Base-by-base conservation (phyloP, 2,797 vertebrate species). In the Acropternis orthonyx region DNA sequence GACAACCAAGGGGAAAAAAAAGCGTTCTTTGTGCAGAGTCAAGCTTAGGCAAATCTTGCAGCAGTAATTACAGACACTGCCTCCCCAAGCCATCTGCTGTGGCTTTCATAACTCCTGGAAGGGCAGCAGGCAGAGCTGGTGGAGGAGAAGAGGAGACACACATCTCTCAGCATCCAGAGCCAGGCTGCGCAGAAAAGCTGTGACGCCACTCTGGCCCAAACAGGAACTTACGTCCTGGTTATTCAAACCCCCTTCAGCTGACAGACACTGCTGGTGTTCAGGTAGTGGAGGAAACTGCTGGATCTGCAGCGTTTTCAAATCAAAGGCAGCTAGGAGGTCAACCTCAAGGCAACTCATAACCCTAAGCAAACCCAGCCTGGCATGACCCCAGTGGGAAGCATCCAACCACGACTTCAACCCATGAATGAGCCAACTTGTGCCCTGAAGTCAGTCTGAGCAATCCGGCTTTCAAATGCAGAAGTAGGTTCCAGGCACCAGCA, bases 61-160 rank as follows among this genome's bases (percentile, higher is more conserved):
- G 92, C 62, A 81, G 89, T 85, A 89, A 95, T 88, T 95, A 88
- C 87, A 94, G 93, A 49, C 75, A 59, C 78, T 92, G 91, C 68
- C 72, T 88, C 79, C 78, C 96, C 73, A 93, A 89, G 85, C 96
- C 95, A 95, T 95, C 96, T 96, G 95, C 89, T 93, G 66, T 94
- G 89, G 93, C 94, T 78, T 96, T 95, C 84, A 54, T 78, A 95
- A 88, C 88, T 93, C 82, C 83, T 92, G 92, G 79, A 92, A 94
- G 95, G 95, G 88, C 91, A 95, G 89, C 69, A 87, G 46, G 84
- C 75, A 83, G 82, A 49, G 73, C 79, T 80, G 76, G 61, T 83
- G 68, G 48, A 90, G 55, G 32, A 83, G 73, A 44, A 85, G 36
- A 85, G 8, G 37, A 85, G 54, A 52, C 72, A 32, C 15, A 30